Conservation (phyloP, 2,888 invertebrate genomes). For the Ptychoptera contaminata region DNA sequence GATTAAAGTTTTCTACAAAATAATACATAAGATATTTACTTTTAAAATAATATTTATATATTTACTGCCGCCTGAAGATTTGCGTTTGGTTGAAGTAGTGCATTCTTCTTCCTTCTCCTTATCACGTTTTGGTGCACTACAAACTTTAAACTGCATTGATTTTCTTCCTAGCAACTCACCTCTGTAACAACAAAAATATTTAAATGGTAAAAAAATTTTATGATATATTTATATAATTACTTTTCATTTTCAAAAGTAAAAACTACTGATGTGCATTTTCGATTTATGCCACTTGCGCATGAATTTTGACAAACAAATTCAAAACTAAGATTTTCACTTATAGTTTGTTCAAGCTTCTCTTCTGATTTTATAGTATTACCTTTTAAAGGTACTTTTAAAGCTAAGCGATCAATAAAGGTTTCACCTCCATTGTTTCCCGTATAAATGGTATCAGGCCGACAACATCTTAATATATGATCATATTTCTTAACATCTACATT, state of each 20-base stretch:
- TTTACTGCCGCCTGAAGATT: too few species aligned
- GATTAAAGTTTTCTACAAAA: too few species aligned
- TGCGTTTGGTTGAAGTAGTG: too few species aligned
- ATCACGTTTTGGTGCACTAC: conserved; percentile 2
- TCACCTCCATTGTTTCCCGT: background rate
- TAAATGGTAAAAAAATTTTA: too few species aligned
- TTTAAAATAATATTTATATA: too few species aligned
- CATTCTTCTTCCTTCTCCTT: background rate
- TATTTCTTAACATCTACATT: too few species aligned
- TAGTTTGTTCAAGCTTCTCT: background rate
- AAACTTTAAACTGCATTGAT: background rate
- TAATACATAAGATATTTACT: too few species aligned
- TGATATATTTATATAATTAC: background rate
- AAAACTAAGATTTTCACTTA: background rate
- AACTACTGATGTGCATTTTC: background rate
- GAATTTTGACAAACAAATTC: background rate
- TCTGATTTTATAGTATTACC: background rate
- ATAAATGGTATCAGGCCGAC: background rate
- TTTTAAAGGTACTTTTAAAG: background rate
- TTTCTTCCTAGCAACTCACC: background rate
- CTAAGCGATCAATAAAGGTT: background rate
- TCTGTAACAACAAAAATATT: too few species aligned
- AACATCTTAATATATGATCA: too few species aligned
- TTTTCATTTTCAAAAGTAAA: conserved; percentile 1
- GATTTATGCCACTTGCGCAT: conserved; percentile 1